Base-by-base conservation (phyloP, 2,113 vertebrate species). In the Oreotrochilus melanogaster region DNA sequence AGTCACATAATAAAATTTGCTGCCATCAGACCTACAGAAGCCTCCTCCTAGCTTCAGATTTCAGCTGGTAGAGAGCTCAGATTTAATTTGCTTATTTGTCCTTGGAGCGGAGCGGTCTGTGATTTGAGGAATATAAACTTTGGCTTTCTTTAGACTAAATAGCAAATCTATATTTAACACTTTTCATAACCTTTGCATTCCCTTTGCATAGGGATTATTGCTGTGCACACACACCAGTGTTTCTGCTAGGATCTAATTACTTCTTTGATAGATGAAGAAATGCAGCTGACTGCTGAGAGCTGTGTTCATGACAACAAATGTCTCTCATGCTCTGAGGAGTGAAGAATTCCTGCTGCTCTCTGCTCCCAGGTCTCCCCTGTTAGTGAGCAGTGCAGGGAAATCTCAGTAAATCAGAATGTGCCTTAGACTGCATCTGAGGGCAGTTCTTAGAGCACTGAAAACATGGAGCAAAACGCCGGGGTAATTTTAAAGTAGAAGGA, bases 91-190 rank as follows among this genome's bases (percentile, higher is more conserved):
- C 88, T 96, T 81, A 28, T 42, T 95, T 93, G 76, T 53, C 74
- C 53, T 96, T 79, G 72, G 91, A 95, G 89, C 73, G 92, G 92
- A 96, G 62, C 85, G 73, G 51, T 76, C 88, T 95, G 83, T 18
- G 43, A 84, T 96, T 95, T 93, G 89, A 92, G 84, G 67, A 97
- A 85, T 92, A 56, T 81, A 96, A 93, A 97, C 97, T 96, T 70
- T 94, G 45, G 39, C 92, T 95, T 64, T 13, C 51, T 96, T 89
- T 92, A 93, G 97, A 92, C 83, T 82, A 96, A 97, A 84, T 31
- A 92, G 79, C 91, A 87, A 33, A 95, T 94, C 91, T 93, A 47
- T 94, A 86, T 95, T 96, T 95, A 95, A 79, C 35, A 42, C 17
- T 88, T 96, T 53, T 80, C 65, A 39, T 86, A 86, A 91, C 39